A percentile compares a stretch with the other conserved stretches of the same genome.
Conservation (phyloP, 2,797 vertebrate species). For the Hoplostethus mediterraneus region DNA sequence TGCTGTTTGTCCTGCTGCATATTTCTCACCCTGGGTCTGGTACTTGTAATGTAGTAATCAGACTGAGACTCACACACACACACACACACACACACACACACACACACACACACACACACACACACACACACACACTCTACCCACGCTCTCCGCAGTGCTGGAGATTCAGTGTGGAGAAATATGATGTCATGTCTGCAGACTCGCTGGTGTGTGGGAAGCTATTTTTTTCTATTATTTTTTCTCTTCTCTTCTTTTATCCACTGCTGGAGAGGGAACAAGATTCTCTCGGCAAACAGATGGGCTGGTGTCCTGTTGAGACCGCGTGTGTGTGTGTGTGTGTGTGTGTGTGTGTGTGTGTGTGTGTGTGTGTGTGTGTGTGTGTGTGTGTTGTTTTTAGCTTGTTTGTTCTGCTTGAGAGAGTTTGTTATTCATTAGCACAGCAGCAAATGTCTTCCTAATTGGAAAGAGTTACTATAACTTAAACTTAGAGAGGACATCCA, state of each 20-base stretch:
- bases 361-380: slow-evolving; percentile 10
- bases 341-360: background rate
- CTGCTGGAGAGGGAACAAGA: slow-evolving; percentile 42
- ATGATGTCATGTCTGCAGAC: slow-evolving; percentile 79
- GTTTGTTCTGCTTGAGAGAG: slow-evolving; percentile 74
- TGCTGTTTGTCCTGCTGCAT: slow-evolving; percentile 10
- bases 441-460: slow-evolving; percentile 72
- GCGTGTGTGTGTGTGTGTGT: background rate
- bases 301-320: slow-evolving; percentile 64
- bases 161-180: slow-evolving; percentile 52
- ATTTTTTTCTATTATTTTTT: background rate
- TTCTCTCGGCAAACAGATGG: slow-evolving; percentile 73
- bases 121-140: slow-evolving; percentile 30
- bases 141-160: slow-evolving; percentile 66
- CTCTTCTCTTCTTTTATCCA: slow-evolving; percentile 47
- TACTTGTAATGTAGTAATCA: slow-evolving; percentile 60
- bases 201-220: slow-evolving; percentile 50
- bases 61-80: slow-evolving; percentile 29
- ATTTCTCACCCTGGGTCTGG: slow-evolving; percentile 38
- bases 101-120: slow-evolving; percentile 7
- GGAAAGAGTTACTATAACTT: slow-evolving; percentile 65
- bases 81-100: slow-evolving; percentile 7
- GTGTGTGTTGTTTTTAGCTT: slow-evolving; percentile 55
- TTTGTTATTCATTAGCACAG: slow-evolving; percentile 71
- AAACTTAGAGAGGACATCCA: slow-evolving; percentile 11